These are phyloP conservation scores for Eurytoma adleriae DNA, from an alignment of 2,888 invertebrate genomes.

Conservation along the genomic window DNA sequence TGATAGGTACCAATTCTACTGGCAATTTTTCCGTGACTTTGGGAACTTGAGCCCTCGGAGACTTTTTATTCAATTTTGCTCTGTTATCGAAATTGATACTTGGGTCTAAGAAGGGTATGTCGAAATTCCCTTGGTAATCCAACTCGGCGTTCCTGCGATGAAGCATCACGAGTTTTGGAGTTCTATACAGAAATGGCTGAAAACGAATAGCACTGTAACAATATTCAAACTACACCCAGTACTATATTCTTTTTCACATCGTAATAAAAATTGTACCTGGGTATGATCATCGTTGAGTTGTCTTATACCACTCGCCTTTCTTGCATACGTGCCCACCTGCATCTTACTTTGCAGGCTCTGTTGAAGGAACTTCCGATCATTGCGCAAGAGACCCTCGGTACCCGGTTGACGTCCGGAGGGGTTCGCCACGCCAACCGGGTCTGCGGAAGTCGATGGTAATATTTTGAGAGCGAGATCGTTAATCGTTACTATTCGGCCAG, in stretches of 20 bases:
- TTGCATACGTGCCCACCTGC: neutral
- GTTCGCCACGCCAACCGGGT: neutral
- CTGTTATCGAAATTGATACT: neutral
- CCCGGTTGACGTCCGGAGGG: slow-evolving; percentile 13
- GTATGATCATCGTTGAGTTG: neutral
- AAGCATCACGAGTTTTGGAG: neutral
- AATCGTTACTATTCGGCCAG: neutral
- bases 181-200: slow-evolving; percentile 14
- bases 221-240: neutral
- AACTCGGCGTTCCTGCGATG: slow-evolving; percentile 11
- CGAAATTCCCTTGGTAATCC: neutral
- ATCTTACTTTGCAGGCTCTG: neutral
- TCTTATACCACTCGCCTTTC: neutral
- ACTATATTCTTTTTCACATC: neutral
- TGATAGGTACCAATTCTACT: neutral
- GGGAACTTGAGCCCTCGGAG: neutral
- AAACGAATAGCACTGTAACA: neutral
- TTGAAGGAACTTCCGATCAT: neutral
- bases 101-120: neutral
- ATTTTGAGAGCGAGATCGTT: neutral
- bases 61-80: neutral
- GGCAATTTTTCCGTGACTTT: neutral
- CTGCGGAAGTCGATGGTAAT: slow-evolving; percentile 28
- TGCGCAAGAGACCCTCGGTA: neutral
- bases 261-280: neutral